Evolutionary conservation across 2,888 invertebrate genomes (phyloP).

Genomic region (Caenorhabditis becei): DNA sequence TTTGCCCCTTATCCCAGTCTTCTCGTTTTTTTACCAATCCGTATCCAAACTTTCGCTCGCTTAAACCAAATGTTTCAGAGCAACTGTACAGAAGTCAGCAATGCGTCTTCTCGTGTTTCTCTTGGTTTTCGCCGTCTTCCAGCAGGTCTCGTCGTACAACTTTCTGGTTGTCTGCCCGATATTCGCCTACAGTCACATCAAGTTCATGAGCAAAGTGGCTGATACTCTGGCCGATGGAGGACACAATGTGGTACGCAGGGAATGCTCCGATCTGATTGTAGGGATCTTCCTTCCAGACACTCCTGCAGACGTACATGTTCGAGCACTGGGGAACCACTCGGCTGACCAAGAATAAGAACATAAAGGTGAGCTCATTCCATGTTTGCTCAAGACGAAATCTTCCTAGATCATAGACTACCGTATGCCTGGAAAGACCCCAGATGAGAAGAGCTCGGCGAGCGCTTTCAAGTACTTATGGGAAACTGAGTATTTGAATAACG

Average conservation of each 20-base stretch:
- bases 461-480: background rate
- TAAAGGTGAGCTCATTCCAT: background rate
- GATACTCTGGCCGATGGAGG: slow-evolving; percentile 57
- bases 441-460: background rate
- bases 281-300: background rate
- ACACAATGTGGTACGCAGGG: slow-evolving; percentile 53
- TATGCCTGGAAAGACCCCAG: background rate
- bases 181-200: slow-evolving; percentile 54
- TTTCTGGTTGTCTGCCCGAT: slow-evolving; percentile 49
- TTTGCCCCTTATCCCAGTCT: no score
- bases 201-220: slow-evolving; percentile 57
- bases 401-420: background rate
- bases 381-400: background rate
- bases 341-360: background rate
- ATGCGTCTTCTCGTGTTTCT: background rate
- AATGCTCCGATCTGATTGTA: background rate
- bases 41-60: no score
- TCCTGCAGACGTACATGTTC: background rate
- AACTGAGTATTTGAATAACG: background rate
- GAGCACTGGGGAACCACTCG: background rate
- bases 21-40: no score
- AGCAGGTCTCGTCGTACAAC: slow-evolving; percentile 11
- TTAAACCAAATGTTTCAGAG: background rate
- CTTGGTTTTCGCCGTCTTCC: background rate
- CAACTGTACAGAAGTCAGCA: background rate